phyloP scores from a whole-genome alignment of 1,140 invertebrate genomes.

The Aplysia californica region DNA sequence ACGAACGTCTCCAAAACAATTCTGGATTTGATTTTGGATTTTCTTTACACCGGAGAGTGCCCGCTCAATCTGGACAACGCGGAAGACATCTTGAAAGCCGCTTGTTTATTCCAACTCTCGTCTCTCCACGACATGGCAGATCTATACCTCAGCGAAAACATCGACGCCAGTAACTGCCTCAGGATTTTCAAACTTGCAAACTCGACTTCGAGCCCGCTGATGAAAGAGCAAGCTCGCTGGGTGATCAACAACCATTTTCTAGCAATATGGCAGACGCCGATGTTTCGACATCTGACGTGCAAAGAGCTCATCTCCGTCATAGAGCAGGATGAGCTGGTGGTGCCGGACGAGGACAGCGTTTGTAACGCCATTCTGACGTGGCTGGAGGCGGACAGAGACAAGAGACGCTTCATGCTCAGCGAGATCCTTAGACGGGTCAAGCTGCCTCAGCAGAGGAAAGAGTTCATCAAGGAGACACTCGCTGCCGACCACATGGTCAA shows the following conservation, averaged over 20 bases:
- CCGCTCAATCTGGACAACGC: slow-evolving; percentile 70
- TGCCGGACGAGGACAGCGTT: slow-evolving; percentile 20
- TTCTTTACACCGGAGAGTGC: slow-evolving; percentile 43
- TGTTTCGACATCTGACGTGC: slow-evolving; percentile 17
- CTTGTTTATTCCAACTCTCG: slow-evolving; percentile 83
- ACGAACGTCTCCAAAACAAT: slow-evolving; percentile 27
- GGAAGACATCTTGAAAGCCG: slow-evolving; percentile 84
- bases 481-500: neutral
- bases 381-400: slow-evolving; percentile 15
- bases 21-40: slow-evolving; percentile 38
- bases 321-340: neutral
- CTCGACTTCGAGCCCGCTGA: neutral
- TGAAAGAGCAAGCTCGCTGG: neutral
- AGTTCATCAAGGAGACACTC: slow-evolving; percentile 9
- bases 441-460: slow-evolving; percentile 16
- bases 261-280: slow-evolving; percentile 1
- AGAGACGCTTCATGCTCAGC: neutral
- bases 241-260: slow-evolving; percentile 25
- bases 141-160: slow-evolving; percentile 84
- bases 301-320: slow-evolving; percentile 24
- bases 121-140: slow-evolving; percentile 88
- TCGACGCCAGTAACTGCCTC: slow-evolving; percentile 91
- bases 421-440: slow-evolving; percentile 25
- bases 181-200: slow-evolving; percentile 86
- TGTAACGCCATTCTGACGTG: slow-evolving; percentile 20